Percentiles rank a stretch among this genome's conserved stretches.
These are phyloP conservation scores for Podiceps cristatus DNA, from an alignment of 2,113 vertebrate species.

Conservation along the genomic window DNA sequence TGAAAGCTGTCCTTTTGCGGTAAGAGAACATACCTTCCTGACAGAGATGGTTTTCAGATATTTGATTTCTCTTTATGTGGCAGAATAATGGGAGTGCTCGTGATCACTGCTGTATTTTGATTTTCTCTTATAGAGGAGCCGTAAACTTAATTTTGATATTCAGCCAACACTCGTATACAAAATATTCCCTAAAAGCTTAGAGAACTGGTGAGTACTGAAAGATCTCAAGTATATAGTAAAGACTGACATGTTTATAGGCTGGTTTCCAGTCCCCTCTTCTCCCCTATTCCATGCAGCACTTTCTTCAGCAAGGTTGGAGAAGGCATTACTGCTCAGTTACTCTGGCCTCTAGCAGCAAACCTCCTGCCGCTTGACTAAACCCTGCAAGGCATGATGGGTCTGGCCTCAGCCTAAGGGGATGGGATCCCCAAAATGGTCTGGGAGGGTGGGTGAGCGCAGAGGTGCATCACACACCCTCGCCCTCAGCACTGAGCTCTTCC, in stretches of 20 bases:
- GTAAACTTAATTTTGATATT: not conserved
- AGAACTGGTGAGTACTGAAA: not conserved
- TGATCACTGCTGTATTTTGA: not conserved
- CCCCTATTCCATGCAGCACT: not conserved
- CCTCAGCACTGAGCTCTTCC: not conserved
- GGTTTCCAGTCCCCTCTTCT: not conserved
- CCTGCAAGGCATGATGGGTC: not conserved
- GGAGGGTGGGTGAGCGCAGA: not conserved
- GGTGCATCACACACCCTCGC: rapidly evolving
- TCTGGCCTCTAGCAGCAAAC: not conserved
- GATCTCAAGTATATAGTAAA: not conserved
- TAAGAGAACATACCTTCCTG: not conserved
- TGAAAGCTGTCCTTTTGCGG: not conserved
- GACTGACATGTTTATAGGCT: not conserved
- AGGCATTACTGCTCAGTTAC: not conserved
- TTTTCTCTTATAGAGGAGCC: not conserved
- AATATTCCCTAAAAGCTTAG: not conserved
- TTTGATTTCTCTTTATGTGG: not conserved
- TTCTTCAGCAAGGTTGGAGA: not conserved
- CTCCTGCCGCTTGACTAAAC: not conserved
- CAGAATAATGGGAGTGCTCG: not conserved
- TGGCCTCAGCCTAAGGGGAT: not conserved
- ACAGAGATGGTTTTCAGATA: not conserved
- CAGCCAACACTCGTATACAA: rapidly evolving
- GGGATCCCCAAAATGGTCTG: not conserved